Base-by-base conservation (phyloP, 2,113 vertebrate genomes). In the Raphicerus campestris region DNA sequence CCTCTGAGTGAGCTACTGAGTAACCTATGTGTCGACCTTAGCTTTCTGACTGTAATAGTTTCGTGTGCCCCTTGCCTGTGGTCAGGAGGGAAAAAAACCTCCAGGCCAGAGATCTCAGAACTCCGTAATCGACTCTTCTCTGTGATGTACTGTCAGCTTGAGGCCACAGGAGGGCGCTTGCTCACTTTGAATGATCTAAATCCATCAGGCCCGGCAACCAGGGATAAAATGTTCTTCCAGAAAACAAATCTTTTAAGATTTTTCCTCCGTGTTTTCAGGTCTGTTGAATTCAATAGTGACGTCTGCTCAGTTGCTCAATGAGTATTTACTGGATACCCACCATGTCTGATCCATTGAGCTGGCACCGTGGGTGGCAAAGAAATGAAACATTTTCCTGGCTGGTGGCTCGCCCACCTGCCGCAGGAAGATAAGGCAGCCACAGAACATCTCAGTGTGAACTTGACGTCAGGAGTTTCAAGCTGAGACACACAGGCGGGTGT, bases 101-200 rank as follows among this genome's bases (percentile, higher is more conserved):
- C 56, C 51, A 10, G 39, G 75, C 42, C 28, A 47, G 53, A 45
- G n/a, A 10, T 7, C 56, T 45, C 45, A 17, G n/a, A 49, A 14
- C n/a, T 5, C 6, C 0, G 0, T 4, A 7, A 10, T 32, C 13
- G 1, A 10, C 30, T 9, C 16, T 4, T 53, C 4, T 19, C 28
- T 53, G 78, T 2, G 14, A 4, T 6, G 73, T 28, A 13, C n/a
- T 90, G 42, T 39, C 73, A 1, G 2, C 9, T 10, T 63, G 15
- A 8, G 53, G 87, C 97, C 98, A 98, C 97, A 42, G 98, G 98
- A 96, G 97, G 97, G 97, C 96, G 11, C 97, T 47, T 55, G 96
- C 22, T 93, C 77, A 70, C 98, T 96, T 87, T 13, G 78, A 56
- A 96, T 70, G 87, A 78, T n/a, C 70, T 78, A 11, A 47, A 9